These are phyloP conservation scores for Phrynocephalus vlangalii DNA, from an alignment of 2,797 vertebrate genomes.

Conservation along the genomic window DNA sequence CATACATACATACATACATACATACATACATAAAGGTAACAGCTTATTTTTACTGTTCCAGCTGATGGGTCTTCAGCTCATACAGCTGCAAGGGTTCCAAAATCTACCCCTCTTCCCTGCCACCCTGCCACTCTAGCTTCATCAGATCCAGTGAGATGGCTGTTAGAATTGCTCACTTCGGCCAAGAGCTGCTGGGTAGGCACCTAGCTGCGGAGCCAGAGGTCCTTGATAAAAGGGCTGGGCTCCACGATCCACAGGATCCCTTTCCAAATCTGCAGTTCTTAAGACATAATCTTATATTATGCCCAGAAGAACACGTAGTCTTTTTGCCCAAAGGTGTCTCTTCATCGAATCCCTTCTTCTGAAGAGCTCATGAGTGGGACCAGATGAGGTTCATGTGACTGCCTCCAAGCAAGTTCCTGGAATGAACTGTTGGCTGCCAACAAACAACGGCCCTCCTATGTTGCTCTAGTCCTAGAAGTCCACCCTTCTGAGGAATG, in stretches of 20 bases:
- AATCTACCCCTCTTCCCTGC: background rate
- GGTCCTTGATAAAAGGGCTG: too few relatives aligned
- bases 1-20: too few relatives aligned
- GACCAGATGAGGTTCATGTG: background rate
- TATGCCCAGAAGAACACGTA: background rate
- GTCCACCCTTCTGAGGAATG: background rate
- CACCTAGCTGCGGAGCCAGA: too few relatives aligned
- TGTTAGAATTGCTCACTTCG: background rate
- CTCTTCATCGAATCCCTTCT: background rate
- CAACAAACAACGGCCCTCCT: background rate
- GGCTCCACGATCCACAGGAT: too few relatives aligned
- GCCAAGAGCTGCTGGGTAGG: background rate
- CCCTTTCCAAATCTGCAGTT: too few relatives aligned
- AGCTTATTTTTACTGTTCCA: too few relatives aligned
- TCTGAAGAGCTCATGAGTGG: background rate
- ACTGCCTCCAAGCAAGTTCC: background rate
- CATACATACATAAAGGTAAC: too few relatives aligned
- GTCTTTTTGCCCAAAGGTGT: background rate
- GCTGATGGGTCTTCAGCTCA: background rate
- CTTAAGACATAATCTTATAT: too few relatives aligned
- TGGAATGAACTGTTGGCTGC: background rate
- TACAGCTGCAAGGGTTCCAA: background rate
- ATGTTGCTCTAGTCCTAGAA: background rate
- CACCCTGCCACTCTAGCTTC: background rate
- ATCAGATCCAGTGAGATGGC: background rate